Evolutionary conservation across 64 coral and sea anemone species (phyloP), one percentile per base, ranked within the genome.

Genomic region (Anthopleura sola): DNA sequence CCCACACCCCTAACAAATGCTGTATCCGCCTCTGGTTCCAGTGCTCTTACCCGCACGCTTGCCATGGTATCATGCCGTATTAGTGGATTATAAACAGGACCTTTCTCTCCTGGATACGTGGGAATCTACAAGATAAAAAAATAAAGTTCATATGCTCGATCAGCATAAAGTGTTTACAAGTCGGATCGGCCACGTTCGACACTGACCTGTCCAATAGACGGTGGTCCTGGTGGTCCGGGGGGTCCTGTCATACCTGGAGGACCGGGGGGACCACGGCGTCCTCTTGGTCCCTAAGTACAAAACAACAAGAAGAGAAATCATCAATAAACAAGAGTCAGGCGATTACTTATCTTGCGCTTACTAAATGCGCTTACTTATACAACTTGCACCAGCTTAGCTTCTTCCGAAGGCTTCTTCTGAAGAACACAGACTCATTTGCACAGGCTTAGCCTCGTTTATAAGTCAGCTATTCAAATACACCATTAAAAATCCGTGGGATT

Each of bases 71-170:
- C 76, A 24, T 79, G 44, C 21, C 44, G 76, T 44, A 79, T 79
- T 33, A 49, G 19, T 9, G 76, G 76, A 44, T 23, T 44, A 44
- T 24, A 79, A 24, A 79, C 76, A 7, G 76, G 76, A 44, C 76
- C 76, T 79, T 79, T 79, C 20, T 79, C 76, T 20, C 76, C 76
- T 24, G 76, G 76, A 44, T 79, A 79, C 1, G 76, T 79, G 47
- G 36, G 15, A 44, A 79, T 29, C 76, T 79, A 38, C 11, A 77
- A 77, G 50, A 53, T 53, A 44, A 44, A 44, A 44, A 44, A 53
- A 53, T 53, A 53, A 6, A 53, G 50, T 44, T 44, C 9, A 53
- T 17, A 53, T 53, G 50, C 11, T 53, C 6, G 14, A 12, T 53
- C 50, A 44, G 40, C 9, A 53, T 53, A 14, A 14, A 53, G 1